Percentiles rank a stretch among this genome's conserved stretches.
Evolutionary conservation across 2,113 vertebrate genomes (phyloP).

Genomic region (Alces alces): DNA sequence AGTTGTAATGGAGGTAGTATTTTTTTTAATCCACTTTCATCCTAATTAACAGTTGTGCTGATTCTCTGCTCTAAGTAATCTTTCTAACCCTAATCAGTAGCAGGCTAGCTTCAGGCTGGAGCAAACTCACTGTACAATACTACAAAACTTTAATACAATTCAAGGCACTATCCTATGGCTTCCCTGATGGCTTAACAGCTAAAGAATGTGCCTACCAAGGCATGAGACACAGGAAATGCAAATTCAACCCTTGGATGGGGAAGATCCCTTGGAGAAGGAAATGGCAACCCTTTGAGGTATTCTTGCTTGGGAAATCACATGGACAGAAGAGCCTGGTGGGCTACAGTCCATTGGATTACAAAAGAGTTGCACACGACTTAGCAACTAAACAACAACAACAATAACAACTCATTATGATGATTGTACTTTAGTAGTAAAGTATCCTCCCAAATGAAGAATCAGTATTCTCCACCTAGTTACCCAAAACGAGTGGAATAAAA

Average conservation of each 20-base stretch:
- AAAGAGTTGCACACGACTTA: neutral
- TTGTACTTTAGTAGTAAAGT: neutral
- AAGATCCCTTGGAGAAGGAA: neutral
- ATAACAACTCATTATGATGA: neutral
- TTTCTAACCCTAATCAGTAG: neutral
- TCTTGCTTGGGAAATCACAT: neutral
- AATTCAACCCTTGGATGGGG: neutral
- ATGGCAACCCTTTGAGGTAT: neutral
- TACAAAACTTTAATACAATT: neutral
- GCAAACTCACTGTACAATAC: neutral
- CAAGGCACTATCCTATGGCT: neutral
- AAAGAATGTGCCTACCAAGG: neutral
- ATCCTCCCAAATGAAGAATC: neutral
- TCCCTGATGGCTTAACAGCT: neutral
- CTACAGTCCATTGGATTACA: neutral
- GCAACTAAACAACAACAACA: neutral
- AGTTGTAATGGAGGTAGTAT: neutral
- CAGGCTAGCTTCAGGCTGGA: neutral
- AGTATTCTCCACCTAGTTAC: neutral
- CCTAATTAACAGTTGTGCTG: neutral
- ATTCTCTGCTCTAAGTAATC: rapidly evolving
- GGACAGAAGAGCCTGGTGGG: neutral
- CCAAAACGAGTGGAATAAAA: neutral
- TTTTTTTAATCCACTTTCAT: neutral
- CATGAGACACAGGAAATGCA: neutral